These are phyloP conservation scores for Trachelipus rathkii DNA, from an alignment of 1,140 invertebrate genomes.

Conservation along the genomic window DNA sequence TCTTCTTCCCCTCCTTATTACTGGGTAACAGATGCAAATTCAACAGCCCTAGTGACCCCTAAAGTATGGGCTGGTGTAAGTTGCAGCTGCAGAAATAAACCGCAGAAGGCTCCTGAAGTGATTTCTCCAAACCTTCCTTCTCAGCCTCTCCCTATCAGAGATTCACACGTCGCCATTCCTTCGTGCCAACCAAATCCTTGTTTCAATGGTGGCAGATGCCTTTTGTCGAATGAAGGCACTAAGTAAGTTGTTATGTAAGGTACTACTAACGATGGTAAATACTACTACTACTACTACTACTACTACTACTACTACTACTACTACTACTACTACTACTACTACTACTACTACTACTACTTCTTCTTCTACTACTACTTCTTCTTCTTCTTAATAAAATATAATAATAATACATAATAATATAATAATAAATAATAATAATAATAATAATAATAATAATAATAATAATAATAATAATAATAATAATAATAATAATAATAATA, in stretches of 20 bases:
- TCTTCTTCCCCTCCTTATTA: no score
- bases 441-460: no score
- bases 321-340: no score
- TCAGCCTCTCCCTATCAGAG: not conserved
- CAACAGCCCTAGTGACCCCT: slow-evolving; percentile 19
- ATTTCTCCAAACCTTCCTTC: not conserved
- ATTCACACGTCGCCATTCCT: not conserved
- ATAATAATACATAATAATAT: no score
- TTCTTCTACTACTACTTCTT: no score
- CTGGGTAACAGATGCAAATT: slow-evolving; percentile 24
- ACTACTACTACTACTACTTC: no score
- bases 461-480: not conserved
- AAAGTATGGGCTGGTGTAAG: not conserved
- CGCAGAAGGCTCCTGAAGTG: not conserved
- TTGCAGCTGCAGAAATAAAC: not conserved
- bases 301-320: no score
- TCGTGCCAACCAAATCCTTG: not conserved
- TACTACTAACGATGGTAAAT: no score
- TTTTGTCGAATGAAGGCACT: not conserved
- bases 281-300: no score
- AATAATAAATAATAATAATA: no score
- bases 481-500: not conserved
- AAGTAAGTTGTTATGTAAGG: not conserved
- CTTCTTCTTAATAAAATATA: no score
- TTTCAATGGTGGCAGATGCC: not conserved